Conservation (phyloP, 2,888 invertebrate species). For the Netelia melanura region DNA sequence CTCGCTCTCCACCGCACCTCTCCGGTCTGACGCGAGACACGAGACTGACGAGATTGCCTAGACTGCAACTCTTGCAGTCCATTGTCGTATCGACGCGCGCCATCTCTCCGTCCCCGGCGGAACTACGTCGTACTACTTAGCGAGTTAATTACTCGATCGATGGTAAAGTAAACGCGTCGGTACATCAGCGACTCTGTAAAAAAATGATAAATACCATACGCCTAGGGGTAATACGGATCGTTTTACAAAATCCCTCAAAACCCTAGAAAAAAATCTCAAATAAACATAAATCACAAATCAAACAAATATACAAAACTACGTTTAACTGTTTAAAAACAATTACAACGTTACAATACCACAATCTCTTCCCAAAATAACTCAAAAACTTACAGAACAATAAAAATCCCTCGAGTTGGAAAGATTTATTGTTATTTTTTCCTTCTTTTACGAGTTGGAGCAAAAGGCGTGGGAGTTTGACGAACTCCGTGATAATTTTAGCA, state of each 20-base stretch:
- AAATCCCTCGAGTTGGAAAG: too few relatives aligned
- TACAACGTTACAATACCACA: too few relatives aligned
- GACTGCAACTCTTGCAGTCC: background rate
- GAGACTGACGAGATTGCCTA: background rate
- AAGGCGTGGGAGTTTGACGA: conserved; percentile 53
- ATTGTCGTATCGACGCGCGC: background rate
- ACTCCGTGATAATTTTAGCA: conserved; percentile 55
- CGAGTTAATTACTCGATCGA: background rate
- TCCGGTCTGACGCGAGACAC: background rate
- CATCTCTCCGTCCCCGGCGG: background rate
- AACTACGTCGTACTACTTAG: background rate
- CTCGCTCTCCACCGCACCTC: background rate
- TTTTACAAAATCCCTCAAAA: too few relatives aligned
- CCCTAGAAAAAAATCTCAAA: too few relatives aligned
- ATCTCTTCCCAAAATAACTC: too few relatives aligned
- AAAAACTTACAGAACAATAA: too few relatives aligned
- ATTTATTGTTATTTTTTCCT: too few relatives aligned
- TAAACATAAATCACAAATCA: too few relatives aligned
- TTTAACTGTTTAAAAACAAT: too few relatives aligned
- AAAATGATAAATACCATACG: too few relatives aligned
- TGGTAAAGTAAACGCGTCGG: conserved; percentile 8
- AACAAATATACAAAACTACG: too few relatives aligned
- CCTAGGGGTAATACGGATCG: too few relatives aligned
- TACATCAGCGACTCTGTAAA: background rate
- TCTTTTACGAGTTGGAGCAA: background rate